Evolutionary conservation across 2,888 invertebrate species (phyloP).

Genomic region (Drepana falcataria): DNA sequence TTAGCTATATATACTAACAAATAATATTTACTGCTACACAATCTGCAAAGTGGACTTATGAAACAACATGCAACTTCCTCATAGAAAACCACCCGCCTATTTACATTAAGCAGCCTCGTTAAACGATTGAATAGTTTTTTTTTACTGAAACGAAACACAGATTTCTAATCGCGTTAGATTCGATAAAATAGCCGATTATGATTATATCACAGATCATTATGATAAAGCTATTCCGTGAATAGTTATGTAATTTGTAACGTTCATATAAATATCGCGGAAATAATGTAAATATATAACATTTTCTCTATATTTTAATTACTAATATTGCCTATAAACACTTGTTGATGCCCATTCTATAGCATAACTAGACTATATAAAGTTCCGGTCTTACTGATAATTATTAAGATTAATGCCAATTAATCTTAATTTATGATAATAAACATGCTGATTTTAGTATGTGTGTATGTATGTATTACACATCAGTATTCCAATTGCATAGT

Average conservation of each 20-base stretch:
- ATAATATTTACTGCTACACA: neutral
- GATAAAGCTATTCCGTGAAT: neutral
- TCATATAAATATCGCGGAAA: neutral
- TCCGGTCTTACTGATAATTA: constrained; percentile 7
- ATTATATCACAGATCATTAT: constrained; percentile 1
- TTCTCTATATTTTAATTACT: constrained; percentile 32
- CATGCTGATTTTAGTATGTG: too few relatives aligned
- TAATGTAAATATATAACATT: constrained; percentile 12
- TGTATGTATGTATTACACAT: too few relatives aligned
- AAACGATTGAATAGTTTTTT: neutral
- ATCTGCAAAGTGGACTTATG: neutral
- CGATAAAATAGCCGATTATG: neutral
- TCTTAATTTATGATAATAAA: constrained; percentile 9
- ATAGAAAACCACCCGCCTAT: neutral
- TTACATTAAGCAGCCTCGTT: neutral
- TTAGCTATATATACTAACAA: neutral
- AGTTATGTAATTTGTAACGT: neutral
- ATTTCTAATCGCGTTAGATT: neutral
- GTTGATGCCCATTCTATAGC: constrained; percentile 8
- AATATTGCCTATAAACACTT: constrained; percentile 13
- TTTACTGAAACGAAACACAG: neutral
- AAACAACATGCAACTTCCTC: neutral
- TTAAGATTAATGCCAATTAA: constrained; percentile 16
- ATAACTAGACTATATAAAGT: constrained; percentile 3
- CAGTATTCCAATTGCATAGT: too few relatives aligned